A percentile compares a stretch with the other conserved stretches of the same genome.
Evolutionary conservation across 2,888 invertebrate species (phyloP).

Genomic region (Emmelina monodactyla): DNA sequence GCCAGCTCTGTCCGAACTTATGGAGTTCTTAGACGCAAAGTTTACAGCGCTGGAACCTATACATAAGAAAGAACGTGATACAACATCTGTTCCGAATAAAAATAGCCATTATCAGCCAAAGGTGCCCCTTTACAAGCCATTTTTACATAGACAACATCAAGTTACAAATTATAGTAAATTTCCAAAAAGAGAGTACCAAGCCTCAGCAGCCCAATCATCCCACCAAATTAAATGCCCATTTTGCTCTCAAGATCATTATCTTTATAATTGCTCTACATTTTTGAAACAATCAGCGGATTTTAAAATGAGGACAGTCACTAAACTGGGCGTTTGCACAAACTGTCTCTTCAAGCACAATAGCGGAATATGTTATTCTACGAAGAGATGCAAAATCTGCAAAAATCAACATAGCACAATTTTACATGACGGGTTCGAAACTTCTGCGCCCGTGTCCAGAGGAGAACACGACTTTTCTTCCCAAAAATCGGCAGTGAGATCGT

Average conservation of each 20-base stretch:
- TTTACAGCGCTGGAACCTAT: slow-evolving; percentile 1
- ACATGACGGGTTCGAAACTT: slow-evolving; percentile 5
- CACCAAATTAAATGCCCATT: slow-evolving; percentile 10
- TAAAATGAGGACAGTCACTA: slow-evolving; percentile 6
- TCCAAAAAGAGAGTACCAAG: not conserved
- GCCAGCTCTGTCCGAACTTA: slow-evolving; percentile 1
- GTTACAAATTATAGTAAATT: too few species aligned
- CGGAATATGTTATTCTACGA: slow-evolving; percentile 7
- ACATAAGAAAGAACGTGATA: not conserved
- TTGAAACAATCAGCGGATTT: slow-evolving; percentile 5
- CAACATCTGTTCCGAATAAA: not conserved
- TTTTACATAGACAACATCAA: too few species aligned
- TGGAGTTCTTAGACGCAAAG: slow-evolving; percentile 1
- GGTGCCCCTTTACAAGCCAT: too few species aligned
- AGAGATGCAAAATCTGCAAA: slow-evolving; percentile 9
- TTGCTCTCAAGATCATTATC: slow-evolving; percentile 7
- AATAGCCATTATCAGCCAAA: slow-evolving; percentile 3
- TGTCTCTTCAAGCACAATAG: slow-evolving; percentile 8
- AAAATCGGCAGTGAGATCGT: not conserved
- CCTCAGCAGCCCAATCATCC: not conserved
- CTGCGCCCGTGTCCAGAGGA: too few species aligned
- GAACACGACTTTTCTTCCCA: not conserved
- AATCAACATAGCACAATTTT: slow-evolving; percentile 8
- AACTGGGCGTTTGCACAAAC: slow-evolving; percentile 10
- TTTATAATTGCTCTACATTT: slow-evolving; percentile 10